A percentile compares a stretch with the other conserved stretches of the same genome.
These are phyloP conservation scores for Prietella phreatophila DNA, from an alignment of 2,113 vertebrate species.

Conservation along the genomic window DNA sequence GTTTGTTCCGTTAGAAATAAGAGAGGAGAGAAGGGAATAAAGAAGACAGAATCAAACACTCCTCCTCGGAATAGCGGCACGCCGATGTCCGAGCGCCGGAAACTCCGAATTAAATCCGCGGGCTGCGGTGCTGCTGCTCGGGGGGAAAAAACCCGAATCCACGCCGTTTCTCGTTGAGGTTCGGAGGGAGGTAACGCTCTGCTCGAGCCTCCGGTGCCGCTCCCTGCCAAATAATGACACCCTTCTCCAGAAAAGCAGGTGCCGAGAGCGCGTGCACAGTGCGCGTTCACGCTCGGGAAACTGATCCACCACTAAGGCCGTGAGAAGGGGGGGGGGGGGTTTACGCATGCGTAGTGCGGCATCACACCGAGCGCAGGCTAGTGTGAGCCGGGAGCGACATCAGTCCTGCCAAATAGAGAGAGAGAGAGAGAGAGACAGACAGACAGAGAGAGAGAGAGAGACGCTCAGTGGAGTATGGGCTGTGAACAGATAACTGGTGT, in stretches of 20 bases:
- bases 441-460: neutral
- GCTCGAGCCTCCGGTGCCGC: constrained; percentile 52
- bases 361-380: constrained; percentile 51
- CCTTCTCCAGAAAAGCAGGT: constrained; percentile 63
- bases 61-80: neutral
- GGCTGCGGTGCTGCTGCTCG: constrained; percentile 60
- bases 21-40: neutral
- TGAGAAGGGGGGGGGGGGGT: neutral
- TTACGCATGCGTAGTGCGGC: constrained; percentile 67
- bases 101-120: neutral
- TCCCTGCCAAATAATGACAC: constrained; percentile 73
- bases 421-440: neutral
- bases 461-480: neutral
- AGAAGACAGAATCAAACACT: neutral
- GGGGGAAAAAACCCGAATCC: neutral
- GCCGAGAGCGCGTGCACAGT: constrained; percentile 65
- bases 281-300: constrained; percentile 22
- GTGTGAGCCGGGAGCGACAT: constrained; percentile 42
- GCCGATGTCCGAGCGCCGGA: too few relatives aligned
- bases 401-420: constrained; percentile 47
- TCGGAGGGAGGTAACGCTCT: neutral
- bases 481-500: neutral
- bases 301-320: constrained; percentile 8
- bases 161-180: constrained; percentile 50
- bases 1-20: constrained; percentile 1